phyloP scores from a whole-genome alignment of 2,888 invertebrate species.

The Drosophila stalkeri region DNA sequence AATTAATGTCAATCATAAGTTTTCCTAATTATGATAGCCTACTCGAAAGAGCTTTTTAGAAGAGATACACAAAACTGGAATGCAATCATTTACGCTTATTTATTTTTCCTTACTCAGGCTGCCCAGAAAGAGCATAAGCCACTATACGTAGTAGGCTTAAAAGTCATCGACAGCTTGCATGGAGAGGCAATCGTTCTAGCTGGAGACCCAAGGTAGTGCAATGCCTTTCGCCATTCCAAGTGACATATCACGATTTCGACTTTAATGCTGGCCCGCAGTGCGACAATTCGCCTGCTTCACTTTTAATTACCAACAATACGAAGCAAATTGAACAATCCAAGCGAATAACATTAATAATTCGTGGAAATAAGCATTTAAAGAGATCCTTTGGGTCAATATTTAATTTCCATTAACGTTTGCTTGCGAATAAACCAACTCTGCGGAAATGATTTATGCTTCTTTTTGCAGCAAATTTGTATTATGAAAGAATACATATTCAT shows the following conservation, averaged over 20 bases:
- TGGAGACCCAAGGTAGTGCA: conserved; percentile 44
- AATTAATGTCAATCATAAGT: neutral
- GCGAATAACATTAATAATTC: neutral
- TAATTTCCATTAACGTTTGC: neutral
- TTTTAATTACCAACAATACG: conserved; percentile 47
- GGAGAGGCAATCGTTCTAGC: conserved; percentile 46
- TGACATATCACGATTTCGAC: conserved; percentile 57
- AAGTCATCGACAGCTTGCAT: conserved; percentile 21
- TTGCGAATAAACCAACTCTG: neutral
- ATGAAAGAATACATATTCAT: neutral
- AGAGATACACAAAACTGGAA: neutral
- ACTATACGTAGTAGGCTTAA: conserved; percentile 13
- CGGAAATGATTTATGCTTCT: neutral
- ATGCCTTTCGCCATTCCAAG: conserved; percentile 46
- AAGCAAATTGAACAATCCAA: neutral
- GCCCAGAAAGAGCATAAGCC: conserved; percentile 5
- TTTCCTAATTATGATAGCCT: neutral
- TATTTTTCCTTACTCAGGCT: neutral
- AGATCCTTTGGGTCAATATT: neutral
- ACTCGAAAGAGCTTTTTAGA: neutral
- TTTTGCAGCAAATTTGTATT: neutral
- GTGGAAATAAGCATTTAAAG: neutral
- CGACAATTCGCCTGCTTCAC: conserved; percentile 29
- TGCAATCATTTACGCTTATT: neutral
- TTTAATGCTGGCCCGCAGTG: conserved; percentile 14